Evolutionary conservation across 2,113 vertebrate species (phyloP).

Genomic region (Chionis minor): DNA sequence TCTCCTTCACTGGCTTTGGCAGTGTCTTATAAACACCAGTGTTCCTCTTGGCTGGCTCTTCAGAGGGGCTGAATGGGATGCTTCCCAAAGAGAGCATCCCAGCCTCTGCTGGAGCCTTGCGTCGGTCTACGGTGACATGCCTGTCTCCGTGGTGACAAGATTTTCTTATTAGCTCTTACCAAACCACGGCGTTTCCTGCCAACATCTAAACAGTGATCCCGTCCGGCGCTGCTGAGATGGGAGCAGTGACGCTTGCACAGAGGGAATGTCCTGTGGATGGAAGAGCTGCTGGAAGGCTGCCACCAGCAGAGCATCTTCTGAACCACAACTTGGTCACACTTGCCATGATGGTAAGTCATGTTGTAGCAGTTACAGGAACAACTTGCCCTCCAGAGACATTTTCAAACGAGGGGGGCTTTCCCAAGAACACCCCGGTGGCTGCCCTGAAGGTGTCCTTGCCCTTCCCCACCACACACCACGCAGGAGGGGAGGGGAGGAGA

Average conservation of each 20-base stretch:
- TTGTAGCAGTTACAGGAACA: neutral
- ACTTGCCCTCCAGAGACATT: neutral
- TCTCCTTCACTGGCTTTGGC: neutral
- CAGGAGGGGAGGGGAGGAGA: neutral
- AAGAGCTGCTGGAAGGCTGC: neutral
- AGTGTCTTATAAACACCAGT: neutral
- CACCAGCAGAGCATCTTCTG: neutral
- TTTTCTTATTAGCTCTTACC: neutral
- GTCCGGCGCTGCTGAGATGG: fast-evolving
- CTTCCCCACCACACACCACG: neutral
- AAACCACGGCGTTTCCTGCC: neutral
- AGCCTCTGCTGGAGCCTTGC: fast-evolving
- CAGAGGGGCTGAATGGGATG: neutral
- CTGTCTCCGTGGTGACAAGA: neutral
- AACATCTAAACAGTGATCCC: neutral
- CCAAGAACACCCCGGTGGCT: too few species aligned
- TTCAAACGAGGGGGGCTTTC: neutral
- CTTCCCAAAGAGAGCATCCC: neutral
- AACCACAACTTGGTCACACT: neutral
- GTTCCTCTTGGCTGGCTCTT: neutral
- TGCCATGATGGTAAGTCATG: fast-evolving
- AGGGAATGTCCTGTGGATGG: neutral
- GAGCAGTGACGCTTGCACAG: neutral
- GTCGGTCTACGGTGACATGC: neutral
- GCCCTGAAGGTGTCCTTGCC: neutral